Conservation (phyloP, 23 tunicate species). For the Trididemnum nubilum region DNA sequence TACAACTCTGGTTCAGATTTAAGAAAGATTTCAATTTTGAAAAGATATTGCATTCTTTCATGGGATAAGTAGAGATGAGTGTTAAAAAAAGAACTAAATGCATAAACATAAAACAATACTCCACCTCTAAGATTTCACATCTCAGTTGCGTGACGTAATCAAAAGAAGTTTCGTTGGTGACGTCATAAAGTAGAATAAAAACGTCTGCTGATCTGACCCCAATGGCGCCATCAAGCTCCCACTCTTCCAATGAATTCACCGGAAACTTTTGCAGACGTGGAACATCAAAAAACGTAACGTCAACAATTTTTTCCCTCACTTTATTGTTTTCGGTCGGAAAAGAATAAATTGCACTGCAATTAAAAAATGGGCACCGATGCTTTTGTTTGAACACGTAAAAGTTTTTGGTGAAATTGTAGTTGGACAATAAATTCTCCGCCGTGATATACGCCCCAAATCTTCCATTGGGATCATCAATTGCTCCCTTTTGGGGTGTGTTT, state of each 20-base stretch:
- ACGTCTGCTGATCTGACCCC: slow-evolving; percentile 70
- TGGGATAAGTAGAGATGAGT: no score
- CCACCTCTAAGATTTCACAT: slow-evolving; percentile 40
- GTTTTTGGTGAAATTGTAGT: neutral
- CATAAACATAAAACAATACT: no score
- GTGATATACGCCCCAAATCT: neutral
- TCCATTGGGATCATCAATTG: neutral
- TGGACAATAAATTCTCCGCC: neutral
- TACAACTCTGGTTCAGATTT: no score
- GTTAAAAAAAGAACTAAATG: no score
- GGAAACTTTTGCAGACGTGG: slow-evolving; percentile 56
- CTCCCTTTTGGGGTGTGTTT: neutral
- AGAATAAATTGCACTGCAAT: slow-evolving; percentile 1
- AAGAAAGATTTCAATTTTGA: no score
- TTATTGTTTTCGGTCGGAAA: neutral
- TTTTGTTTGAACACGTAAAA: neutral
- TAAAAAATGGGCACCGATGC: neutral
- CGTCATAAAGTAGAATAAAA: slow-evolving; percentile 73
- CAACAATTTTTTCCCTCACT: neutral
- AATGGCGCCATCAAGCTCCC: slow-evolving; percentile 51
- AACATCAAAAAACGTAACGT: slow-evolving; percentile 53
- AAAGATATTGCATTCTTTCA: no score
- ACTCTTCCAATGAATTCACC: slow-evolving; percentile 58
- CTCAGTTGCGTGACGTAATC: slow-evolving; percentile 44
- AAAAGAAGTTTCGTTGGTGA: slow-evolving; percentile 41